Conservation (phyloP, 1,140 invertebrate species). For the Drosophila ananassae region DNA sequence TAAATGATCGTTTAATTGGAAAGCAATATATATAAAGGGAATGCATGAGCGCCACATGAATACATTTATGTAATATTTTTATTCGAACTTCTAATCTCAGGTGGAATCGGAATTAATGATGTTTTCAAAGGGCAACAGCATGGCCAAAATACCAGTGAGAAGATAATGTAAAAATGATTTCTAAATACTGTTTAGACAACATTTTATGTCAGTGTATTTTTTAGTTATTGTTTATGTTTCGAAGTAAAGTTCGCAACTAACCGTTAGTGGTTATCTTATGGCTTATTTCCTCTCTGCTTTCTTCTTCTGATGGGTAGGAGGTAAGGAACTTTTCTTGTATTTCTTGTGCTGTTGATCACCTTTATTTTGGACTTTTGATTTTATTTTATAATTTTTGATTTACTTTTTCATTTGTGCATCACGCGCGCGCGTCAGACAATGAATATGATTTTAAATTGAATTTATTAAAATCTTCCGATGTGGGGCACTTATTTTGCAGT, state of each 20-base stretch:
- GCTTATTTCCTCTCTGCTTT: conserved; percentile 22
- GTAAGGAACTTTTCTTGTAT: conserved; percentile 67
- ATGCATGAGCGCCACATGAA: conserved; percentile 27
- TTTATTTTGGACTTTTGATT: conserved; percentile 37
- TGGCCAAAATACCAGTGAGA: conserved; percentile 2
- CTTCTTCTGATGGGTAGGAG: conserved; percentile 23
- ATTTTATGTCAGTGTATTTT: background rate
- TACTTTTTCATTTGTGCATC: conserved; percentile 67
- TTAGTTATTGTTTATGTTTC: conserved; percentile 35
- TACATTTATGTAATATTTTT: conserved; percentile 37
- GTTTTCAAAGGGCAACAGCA: background rate
- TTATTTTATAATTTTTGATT: conserved; percentile 30
- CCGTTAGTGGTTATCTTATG: conserved; percentile 54
- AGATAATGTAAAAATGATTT: background rate
- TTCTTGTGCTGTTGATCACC: conserved; percentile 48
- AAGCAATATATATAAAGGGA: conserved; percentile 44
- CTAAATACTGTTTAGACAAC: background rate
- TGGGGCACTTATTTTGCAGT: conserved; percentile 21
- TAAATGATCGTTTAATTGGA: conserved; percentile 50
- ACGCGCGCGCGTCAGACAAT: conserved; percentile 72
- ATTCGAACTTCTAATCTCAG: conserved; percentile 26
- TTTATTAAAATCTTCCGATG: conserved; percentile 40
- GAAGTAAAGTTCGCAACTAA: conserved; percentile 49
- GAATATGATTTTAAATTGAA: conserved; percentile 36
- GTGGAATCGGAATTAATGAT: conserved; percentile 30